phyloP scores from a whole-genome alignment of 2,888 invertebrate species.

The Tolmerus cingulatus region DNA sequence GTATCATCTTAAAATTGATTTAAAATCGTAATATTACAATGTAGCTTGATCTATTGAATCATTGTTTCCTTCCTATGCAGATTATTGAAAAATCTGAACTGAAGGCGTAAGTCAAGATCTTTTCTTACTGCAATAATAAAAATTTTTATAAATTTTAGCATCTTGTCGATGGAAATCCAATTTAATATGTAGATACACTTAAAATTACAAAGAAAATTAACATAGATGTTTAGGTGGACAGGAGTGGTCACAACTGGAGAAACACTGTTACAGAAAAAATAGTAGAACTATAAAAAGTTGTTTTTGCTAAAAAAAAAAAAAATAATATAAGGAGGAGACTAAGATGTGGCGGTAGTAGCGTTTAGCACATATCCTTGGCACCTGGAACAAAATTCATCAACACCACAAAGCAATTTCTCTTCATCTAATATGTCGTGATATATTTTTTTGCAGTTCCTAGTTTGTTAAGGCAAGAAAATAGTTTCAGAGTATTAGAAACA shows the following conservation, averaged over 20 bases:
- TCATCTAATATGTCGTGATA: conserved; percentile 24
- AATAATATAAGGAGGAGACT: background rate
- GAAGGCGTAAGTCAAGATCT: conserved; percentile 94
- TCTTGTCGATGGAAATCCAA: background rate
- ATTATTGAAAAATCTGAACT: conserved; percentile 95
- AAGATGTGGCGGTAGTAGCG: background rate
- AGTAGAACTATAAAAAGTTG: background rate
- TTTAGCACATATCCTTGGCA: conserved; percentile 1
- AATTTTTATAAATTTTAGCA: background rate
- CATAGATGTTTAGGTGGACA: background rate
- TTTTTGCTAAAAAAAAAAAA: background rate
- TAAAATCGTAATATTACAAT: conserved; percentile 45
- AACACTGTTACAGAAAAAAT: conserved; percentile 16
- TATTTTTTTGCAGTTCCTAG: conserved; percentile 1
- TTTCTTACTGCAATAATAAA: conserved; percentile 80
- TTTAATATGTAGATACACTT: background rate
- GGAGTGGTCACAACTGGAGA: background rate
- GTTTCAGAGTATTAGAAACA: background rate
- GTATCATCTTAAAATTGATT: conserved; percentile 51
- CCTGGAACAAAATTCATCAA: conserved; percentile 14
- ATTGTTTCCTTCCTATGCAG: conserved; percentile 86
- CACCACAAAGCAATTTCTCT: conserved; percentile 14
- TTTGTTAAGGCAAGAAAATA: background rate
- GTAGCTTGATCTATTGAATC: conserved; percentile 73
- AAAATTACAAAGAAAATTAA: background rate